Base-by-base conservation (phyloP, 2,797 vertebrate genomes). In the Chrysocyon brachyurus region DNA sequence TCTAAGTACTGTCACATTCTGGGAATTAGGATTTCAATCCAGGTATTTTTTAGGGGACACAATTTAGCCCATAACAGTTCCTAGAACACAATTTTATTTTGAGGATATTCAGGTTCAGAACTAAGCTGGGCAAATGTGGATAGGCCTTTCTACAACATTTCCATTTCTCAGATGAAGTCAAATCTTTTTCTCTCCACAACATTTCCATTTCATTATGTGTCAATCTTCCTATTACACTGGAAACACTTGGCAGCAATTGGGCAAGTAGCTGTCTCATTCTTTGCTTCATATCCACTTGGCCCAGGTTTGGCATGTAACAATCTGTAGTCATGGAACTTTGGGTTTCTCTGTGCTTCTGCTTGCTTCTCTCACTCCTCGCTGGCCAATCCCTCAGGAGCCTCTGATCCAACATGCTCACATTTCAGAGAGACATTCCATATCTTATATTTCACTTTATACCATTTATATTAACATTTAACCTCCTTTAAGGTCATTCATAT, bases 241-340 rank as follows among this genome's bases (percentile, higher is more conserved):
- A 87, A 54, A 15, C 57, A 4, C 11, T 1, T 1, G 75, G 75
- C 15, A 4, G 17, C 14, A 28, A 90, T 17, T 17, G 10, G 52
- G 36, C 0, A 6, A 21, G 49, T 11, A 28, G 40, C 57, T 26
- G 24, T 40, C 81, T 31, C 22, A 7, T 4, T 6, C 54, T 49
- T 17, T 31, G 49, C 79, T 12, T 12, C 12, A 4, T 46, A 15
- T 12, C 54, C 4, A 8, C 40, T 15, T 21, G 68, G 68, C 3
- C 52, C 12, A 46, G 78, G 31, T 21, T 12, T 11, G 64, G 24
- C 12, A 1, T 40, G 1, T 12, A 31, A 11, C 9, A 5, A 28
- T 16, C 31, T 2, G 0, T 2, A 8, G 12, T 6, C 3, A 24
- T 24, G 46, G 36, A 22, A 22, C 4, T 28, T 4, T 40, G 28